Percentiles rank a stretch among this genome's conserved stretches.
Evolutionary conservation across 1,140 invertebrate species (phyloP).

Genomic region (Caligus rogercresseyi): DNA sequence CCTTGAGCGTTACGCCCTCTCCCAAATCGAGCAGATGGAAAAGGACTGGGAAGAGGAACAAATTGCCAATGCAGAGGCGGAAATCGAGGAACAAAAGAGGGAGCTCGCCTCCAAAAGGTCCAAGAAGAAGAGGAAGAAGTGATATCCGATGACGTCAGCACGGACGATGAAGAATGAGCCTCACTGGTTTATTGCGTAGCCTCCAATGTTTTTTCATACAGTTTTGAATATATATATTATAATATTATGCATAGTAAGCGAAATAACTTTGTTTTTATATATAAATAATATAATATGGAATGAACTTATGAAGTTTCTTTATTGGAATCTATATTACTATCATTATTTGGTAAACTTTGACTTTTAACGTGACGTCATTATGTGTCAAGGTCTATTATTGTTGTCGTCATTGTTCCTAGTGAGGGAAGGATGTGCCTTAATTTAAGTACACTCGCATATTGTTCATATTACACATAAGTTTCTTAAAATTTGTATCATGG

Average conservation of each 20-base stretch:
- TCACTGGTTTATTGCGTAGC: background rate
- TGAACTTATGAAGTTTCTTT: too few relatives aligned
- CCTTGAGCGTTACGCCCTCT: conserved; percentile 82
- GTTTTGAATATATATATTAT: background rate
- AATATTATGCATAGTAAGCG: background rate
- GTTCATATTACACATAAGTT: too few relatives aligned
- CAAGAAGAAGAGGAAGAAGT: conserved; percentile 17
- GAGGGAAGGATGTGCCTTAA: too few relatives aligned
- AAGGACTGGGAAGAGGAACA: conserved; percentile 67
- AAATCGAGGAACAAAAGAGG: conserved; percentile 65
- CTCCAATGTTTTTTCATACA: background rate
- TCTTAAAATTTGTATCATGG: too few relatives aligned
- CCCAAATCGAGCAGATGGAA: conserved; percentile 68
- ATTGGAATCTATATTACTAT: too few relatives aligned
- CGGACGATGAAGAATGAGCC: conserved; percentile 16
- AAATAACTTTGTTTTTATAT: too few relatives aligned
- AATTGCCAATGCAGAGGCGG: conserved; percentile 64
- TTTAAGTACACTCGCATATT: too few relatives aligned
- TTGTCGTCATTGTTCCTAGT: too few relatives aligned
- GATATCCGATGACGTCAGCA: conserved; percentile 22
- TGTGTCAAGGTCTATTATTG: too few relatives aligned
- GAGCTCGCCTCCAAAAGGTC: conserved; percentile 14
- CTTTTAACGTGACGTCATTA: too few relatives aligned
- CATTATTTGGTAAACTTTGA: too few relatives aligned
- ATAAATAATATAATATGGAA: too few relatives aligned